Evolutionary conservation across 2,888 invertebrate species (phyloP), one percentile per base, ranked within the genome.

Genomic region (Amaurobius ferox): DNA sequence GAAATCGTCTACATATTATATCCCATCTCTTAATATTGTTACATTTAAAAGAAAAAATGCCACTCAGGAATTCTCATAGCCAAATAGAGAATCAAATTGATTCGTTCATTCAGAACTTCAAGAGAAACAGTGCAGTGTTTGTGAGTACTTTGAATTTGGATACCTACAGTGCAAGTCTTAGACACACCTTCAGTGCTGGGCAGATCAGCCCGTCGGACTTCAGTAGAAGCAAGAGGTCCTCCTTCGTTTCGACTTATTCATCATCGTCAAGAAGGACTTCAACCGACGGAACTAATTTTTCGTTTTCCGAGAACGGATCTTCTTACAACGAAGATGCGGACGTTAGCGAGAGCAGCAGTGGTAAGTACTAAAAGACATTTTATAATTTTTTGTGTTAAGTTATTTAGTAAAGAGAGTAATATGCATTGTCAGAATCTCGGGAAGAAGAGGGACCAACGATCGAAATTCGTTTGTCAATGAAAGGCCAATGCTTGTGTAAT

Each of bases 81-180:
- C 86, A 88, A 68, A 88, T 88, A 6, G 88, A 88, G 70, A 77
- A 76, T 32, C 88, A 88, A 68, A 88, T 88, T 13, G 88, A 88
- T 26, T 76, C 88, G 9, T 88, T 88, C 66, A 86, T 88, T 16
- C 78, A 80, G 39, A 85, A 78, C 28, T 88, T 88, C 66, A 88
- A 80, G 48, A 62, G 80, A n/a, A 88, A 88, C 48, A 86, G 88
- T 44, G 86, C 88, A 0, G 85, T 86, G 26, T 88, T 88, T 55
- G 79, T 80, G 0, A 88, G 86, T 44, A 85, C 71, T 30, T 71
- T 88, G 70, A 88, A 72, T 44, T 48, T 88, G 26, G 88, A 88
- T 30, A 76, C 77, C 28, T 88, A 83, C 48, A 72, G 87, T 26
- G 78, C 86, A n/a, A 81, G 77, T 19, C 55, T 86, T 19, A 68